phyloP scores from a whole-genome alignment of 2,888 invertebrate genomes.

The Ptycholaimellus sp. region DNA sequence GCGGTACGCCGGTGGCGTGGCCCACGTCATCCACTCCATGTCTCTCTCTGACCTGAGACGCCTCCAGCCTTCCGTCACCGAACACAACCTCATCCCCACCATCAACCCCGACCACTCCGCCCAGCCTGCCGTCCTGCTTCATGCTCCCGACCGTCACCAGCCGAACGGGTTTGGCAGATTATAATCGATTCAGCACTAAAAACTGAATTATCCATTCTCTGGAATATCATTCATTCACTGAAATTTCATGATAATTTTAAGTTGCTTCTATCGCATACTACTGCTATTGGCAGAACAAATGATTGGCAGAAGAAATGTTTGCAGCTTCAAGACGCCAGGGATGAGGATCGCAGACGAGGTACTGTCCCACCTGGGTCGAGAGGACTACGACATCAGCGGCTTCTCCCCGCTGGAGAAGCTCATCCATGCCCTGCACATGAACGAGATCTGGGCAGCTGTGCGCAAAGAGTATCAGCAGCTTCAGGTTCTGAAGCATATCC shows the following conservation, averaged over 20 bases:
- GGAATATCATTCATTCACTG: too few species aligned
- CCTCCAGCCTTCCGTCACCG: not conserved
- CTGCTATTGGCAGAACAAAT: too few species aligned
- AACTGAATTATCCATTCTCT: too few species aligned
- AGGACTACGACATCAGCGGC: not conserved
- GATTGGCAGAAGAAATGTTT: too few species aligned
- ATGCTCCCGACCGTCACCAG: not conserved
- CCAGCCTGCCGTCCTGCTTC: not conserved
- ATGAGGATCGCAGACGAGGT: slow-evolving; percentile 1
- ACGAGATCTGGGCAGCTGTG: not conserved
- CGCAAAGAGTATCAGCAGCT: not conserved
- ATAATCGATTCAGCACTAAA: too few species aligned
- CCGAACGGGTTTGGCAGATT: too few species aligned
- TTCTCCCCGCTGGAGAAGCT: not conserved
- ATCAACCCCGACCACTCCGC: not conserved
- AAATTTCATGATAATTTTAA: too few species aligned
- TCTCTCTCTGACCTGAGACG: not conserved
- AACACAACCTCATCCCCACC: slow-evolving; percentile 1
- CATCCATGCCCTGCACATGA: slow-evolving; percentile 1
- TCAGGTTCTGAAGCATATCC: too few species aligned
- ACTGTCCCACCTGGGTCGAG: not conserved
- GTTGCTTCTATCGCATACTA: too few species aligned
- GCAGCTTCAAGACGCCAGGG: not conserved
- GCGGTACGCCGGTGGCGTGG: too few species aligned
- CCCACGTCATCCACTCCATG: slow-evolving; percentile 1